Percentiles rank a stretch among this genome's conserved stretches.
Conservation (phyloP, 2,797 vertebrate genomes). For the Xerus rutilus region DNA sequence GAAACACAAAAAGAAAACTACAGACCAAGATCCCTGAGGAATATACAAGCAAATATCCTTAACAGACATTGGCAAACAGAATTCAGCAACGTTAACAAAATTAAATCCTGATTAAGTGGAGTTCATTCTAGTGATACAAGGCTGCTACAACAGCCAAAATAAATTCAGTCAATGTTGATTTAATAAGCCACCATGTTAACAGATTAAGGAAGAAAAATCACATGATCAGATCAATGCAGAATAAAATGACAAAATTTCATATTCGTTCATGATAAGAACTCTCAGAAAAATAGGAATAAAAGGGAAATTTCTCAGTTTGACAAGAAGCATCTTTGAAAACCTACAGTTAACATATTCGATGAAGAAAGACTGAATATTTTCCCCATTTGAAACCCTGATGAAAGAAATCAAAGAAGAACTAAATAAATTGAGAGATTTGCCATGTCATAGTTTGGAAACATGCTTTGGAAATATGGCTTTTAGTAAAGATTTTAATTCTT, state of each 20-base stretch:
- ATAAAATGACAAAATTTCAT: constrained; percentile 26
- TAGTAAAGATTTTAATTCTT: background rate
- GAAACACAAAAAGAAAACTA: background rate
- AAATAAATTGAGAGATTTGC: background rate
- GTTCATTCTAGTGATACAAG: background rate
- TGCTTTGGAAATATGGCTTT: background rate
- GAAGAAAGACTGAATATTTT: background rate
- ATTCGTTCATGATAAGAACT: background rate
- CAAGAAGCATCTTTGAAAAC: background rate
- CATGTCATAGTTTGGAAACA: background rate
- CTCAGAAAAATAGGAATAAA: background rate
- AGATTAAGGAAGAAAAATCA: background rate
- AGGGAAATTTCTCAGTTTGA: background rate
- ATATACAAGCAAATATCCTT: background rate
- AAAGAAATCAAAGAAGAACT: background rate
- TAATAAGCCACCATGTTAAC: background rate
- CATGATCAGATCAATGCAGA: background rate
- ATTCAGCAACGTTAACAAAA: background rate
- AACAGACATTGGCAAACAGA: background rate
- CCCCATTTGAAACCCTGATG: background rate
- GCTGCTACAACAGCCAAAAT: background rate
- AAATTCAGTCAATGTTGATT: background rate
- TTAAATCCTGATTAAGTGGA: background rate
- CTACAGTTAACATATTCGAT: background rate
- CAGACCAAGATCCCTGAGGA: background rate